These are phyloP conservation scores for Teleogryllus occipitalis DNA, from an alignment of 1,140 invertebrate genomes.

Conservation along the genomic window DNA sequence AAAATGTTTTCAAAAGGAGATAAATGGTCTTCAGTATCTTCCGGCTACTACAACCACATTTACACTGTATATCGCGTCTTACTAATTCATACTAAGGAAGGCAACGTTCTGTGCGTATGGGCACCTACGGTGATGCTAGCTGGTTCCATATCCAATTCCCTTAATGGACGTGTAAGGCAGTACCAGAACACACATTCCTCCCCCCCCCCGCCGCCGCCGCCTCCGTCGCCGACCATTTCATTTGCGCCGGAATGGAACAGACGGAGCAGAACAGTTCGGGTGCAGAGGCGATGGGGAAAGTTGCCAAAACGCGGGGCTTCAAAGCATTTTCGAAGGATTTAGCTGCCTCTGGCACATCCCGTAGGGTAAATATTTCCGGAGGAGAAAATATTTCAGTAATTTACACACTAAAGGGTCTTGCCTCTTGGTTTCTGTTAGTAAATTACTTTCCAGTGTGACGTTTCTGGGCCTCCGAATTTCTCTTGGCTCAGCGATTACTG, in stretches of 20 bases:
- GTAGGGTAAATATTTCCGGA: background rate
- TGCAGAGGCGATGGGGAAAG: background rate
- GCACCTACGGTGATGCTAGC: no score
- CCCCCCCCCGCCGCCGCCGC: no score
- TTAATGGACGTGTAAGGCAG: background rate
- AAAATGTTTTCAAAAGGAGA: no score
- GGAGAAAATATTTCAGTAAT: background rate
- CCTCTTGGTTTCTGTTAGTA: background rate
- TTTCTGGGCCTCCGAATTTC: background rate
- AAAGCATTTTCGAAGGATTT: background rate
- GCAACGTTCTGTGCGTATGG: no score
- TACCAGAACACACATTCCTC: background rate
- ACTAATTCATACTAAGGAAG: no score
- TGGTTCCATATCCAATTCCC: background rate
- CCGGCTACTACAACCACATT: no score
- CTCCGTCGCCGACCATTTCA: background rate
- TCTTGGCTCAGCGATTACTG: background rate
- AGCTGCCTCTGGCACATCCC: background rate
- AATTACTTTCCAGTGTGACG: background rate
- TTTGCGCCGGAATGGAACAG: background rate
- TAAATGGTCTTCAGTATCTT: no score
- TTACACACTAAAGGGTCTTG: background rate
- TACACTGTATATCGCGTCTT: no score
- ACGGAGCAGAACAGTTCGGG: background rate
- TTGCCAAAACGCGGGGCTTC: background rate